Evolutionary conservation across 2,888 invertebrate genomes (phyloP).

Genomic region (Drosophila greeni): DNA sequence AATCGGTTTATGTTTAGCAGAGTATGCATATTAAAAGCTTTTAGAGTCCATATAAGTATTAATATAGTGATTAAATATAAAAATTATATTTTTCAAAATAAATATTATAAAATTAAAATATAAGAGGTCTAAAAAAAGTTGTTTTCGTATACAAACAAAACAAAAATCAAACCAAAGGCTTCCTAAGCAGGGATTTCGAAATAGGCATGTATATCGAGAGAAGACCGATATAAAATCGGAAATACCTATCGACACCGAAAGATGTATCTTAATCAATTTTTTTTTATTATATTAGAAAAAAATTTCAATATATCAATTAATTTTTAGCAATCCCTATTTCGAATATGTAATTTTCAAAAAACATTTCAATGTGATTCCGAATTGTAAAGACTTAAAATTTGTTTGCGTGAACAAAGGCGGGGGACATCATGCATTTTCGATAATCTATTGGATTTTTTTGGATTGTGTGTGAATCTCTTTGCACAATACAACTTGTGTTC

Average conservation of each 20-base stretch:
- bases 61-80: not conserved
- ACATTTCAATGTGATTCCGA: conserved; percentile 17
- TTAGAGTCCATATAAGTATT: conserved; percentile 2
- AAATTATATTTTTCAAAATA: not conserved
- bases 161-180: not conserved
- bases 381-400: not conserved
- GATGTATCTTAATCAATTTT: no score
- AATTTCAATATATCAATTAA: not conserved
- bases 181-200: conserved; percentile 3
- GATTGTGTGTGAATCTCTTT: conserved; percentile 18
- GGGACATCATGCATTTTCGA: conserved; percentile 23
- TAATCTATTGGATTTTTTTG: conserved; percentile 24
- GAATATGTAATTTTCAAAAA: conserved; percentile 7
- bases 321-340: not conserved
- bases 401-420: not conserved
- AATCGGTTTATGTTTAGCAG: not conserved
- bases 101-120: not conserved
- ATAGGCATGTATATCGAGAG: not conserved
- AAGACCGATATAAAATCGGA: not conserved
- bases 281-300: not conserved
- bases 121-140: not conserved
- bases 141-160: not conserved
- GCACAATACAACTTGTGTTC: conserved; percentile 6
- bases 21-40: conserved; percentile 5
- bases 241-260: not conserved